Conservation (phyloP, 2,888 invertebrate genomes). For the Hypolimnas misippus region DNA sequence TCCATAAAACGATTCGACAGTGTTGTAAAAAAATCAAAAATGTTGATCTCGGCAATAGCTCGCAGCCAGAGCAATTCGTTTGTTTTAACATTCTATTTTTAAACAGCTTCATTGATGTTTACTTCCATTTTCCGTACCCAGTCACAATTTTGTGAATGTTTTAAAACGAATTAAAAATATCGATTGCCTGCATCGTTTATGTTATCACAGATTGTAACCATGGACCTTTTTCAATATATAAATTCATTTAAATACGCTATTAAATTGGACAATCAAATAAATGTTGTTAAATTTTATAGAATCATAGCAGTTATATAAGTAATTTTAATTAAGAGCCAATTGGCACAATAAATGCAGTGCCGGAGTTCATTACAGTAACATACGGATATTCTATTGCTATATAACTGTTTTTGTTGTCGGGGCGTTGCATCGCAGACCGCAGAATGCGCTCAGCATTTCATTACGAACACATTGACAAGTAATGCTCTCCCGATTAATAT, state of each 20-base stretch:
- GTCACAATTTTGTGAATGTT: constrained; percentile 31
- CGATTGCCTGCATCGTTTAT: not conserved
- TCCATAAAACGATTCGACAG: constrained; percentile 46
- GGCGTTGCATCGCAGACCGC: constrained; percentile 44
- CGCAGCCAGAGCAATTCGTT: constrained; percentile 45
- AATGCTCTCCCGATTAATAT: constrained; percentile 64
- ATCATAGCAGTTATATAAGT: constrained; percentile 27
- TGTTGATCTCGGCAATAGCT: constrained; percentile 46
- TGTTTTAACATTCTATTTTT: constrained; percentile 45
- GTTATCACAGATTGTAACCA: not conserved
- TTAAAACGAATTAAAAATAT: constrained; percentile 9
- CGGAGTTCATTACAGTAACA: constrained; percentile 30
- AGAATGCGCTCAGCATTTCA: constrained; percentile 55
- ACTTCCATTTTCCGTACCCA: constrained; percentile 34
- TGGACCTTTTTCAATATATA: constrained; percentile 4
- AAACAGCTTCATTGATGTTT: constrained; percentile 43
- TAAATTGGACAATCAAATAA: constrained; percentile 17
- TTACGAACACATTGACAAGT: constrained; percentile 68
- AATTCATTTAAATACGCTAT: constrained; percentile 1
- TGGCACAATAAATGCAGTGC: constrained; percentile 27
- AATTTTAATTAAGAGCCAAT: constrained; percentile 39
- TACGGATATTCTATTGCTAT: constrained; percentile 26
- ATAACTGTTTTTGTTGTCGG: constrained; percentile 41
- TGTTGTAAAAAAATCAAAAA: constrained; percentile 47
- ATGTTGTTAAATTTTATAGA: constrained; percentile 29